Percentiles rank a stretch among this genome's conserved stretches.
Evolutionary conservation across 2,797 vertebrate species (phyloP).

Genomic region (Falco naumanni): DNA sequence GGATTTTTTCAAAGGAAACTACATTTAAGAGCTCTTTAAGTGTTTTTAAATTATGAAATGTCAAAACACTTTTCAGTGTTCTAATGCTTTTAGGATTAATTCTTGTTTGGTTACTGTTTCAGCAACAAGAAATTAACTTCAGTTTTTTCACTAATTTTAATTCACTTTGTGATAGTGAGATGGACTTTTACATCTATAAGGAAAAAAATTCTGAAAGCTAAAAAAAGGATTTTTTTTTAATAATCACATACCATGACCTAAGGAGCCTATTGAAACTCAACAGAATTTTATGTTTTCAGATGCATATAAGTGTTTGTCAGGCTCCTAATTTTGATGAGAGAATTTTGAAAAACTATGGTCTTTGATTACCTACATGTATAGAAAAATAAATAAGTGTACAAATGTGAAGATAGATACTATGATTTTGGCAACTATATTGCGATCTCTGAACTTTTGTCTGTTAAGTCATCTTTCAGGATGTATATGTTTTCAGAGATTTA

Average conservation of each 20-base stretch:
- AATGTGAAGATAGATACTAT: neutral
- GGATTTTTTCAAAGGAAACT: neutral
- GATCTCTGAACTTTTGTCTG: neutral
- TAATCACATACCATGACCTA: neutral
- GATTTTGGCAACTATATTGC: neutral
- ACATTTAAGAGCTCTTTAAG: neutral
- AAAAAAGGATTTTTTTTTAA: neutral
- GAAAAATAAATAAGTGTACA: neutral
- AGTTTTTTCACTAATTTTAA: neutral
- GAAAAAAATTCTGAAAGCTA: neutral
- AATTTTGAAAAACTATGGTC: neutral
- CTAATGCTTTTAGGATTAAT: neutral
- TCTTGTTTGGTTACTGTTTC: neutral
- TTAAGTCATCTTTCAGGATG: neutral
- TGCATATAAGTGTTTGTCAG: neutral
- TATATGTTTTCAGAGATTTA: neutral
- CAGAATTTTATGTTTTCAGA: neutral
- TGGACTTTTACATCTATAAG: neutral
- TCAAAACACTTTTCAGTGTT: neutral
- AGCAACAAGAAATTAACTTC: neutral
- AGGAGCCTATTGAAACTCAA: neutral
- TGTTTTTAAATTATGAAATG: neutral
- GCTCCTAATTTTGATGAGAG: neutral
- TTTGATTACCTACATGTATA: neutral
- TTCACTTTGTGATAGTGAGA: neutral